Conservation (phyloP, 2,113 vertebrate genomes). For the Daphoenositta chrysoptera region DNA sequence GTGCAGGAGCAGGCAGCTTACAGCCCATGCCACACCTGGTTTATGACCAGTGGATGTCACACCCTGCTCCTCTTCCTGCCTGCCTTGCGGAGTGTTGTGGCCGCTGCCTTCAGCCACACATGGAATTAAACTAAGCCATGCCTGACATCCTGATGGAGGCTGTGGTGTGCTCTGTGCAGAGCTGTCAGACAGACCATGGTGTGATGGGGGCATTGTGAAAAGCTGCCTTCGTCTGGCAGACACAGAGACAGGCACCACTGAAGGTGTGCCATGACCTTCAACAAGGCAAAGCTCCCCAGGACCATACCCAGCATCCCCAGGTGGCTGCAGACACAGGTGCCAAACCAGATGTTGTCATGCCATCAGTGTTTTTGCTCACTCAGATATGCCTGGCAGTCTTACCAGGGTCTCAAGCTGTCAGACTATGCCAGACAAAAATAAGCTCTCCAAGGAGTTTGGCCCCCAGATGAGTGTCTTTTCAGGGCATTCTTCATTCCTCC, state of each 20-base stretch:
- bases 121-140: not conserved
- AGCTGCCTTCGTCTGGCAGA: not conserved
- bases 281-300: not conserved
- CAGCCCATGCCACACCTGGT: not conserved
- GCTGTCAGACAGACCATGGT: not conserved
- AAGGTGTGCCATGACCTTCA: not conserved
- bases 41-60: not conserved
- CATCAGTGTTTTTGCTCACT: not conserved
- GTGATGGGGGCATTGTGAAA: not conserved
- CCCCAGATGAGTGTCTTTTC: not conserved
- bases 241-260: not conserved
- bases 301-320: no score
- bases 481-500: not conserved
- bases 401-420: not conserved
- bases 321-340: not conserved
- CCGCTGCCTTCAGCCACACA: not conserved
- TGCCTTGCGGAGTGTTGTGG: not conserved
- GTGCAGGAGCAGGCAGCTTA: not conserved
- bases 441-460: not conserved
- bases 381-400: not conserved
- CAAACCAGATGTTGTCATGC: not conserved
- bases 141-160: fast-evolving
- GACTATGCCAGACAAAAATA: not conserved
- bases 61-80: not conserved
- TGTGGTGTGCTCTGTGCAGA: fast-evolving